Evolutionary conservation across 2,113 vertebrate species (phyloP).

Genomic region (Pristiophorus japonicus): DNA sequence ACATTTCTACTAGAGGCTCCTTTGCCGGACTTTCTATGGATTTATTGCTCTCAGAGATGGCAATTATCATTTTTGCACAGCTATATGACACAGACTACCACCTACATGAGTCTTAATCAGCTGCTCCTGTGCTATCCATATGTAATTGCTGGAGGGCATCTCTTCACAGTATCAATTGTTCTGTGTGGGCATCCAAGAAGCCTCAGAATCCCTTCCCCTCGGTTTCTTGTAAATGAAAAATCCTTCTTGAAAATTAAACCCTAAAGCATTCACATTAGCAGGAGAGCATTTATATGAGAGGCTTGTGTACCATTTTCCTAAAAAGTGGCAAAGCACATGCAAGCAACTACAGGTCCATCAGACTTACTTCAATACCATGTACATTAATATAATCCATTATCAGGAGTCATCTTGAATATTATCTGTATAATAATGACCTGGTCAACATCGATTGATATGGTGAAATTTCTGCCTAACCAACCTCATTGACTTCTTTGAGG

Average conservation of each 20-base stretch:
- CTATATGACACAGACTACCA: background rate
- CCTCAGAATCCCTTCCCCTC: background rate
- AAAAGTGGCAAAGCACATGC: background rate
- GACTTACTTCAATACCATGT: background rate
- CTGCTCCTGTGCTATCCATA: background rate
- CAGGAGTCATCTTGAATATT: background rate
- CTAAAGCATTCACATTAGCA: background rate
- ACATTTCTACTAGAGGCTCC: background rate
- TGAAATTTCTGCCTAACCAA: background rate
- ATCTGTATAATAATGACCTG: background rate
- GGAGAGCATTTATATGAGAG: background rate
- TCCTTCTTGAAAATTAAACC: background rate
- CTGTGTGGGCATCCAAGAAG: background rate
- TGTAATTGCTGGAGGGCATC: background rate
- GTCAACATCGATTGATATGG: background rate
- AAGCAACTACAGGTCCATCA: background rate
- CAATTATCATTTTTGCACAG: background rate
- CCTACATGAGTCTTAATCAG: background rate
- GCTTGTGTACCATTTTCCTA: background rate
- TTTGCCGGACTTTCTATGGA: background rate
- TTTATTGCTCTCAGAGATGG: background rate
- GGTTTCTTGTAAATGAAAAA: background rate
- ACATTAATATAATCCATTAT: background rate
- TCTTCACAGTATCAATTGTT: background rate
- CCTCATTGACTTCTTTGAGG: background rate